A percentile compares a stretch with the other conserved stretches of the same genome.
Evolutionary conservation across 1,140 invertebrate genomes (phyloP).

Genomic region (Halictus rubicundus): DNA sequence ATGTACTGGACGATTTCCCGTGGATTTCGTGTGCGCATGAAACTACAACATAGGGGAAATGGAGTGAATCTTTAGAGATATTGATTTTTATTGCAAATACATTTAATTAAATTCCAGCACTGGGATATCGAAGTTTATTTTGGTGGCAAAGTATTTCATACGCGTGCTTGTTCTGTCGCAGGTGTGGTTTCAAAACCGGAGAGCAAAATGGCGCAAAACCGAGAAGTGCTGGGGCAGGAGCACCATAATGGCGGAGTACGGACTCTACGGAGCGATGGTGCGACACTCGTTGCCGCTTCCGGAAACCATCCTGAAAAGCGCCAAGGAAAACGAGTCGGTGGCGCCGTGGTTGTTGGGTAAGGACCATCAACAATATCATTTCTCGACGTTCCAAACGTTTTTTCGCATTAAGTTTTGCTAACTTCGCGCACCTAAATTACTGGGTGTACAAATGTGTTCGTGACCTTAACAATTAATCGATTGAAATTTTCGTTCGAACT

Average conservation of each 20-base stretch:
- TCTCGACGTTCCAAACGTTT: neutral
- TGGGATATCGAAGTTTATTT: too few species aligned
- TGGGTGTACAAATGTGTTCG: too few species aligned
- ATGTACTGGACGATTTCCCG: too few species aligned
- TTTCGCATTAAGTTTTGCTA: constrained; percentile 37
- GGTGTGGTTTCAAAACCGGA: constrained; percentile 99
- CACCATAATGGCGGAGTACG: constrained; percentile 99
- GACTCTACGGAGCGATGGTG: constrained; percentile 99
- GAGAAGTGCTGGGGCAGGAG: constrained; percentile 99
- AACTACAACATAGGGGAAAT: too few species aligned
- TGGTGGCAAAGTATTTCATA: too few species aligned
- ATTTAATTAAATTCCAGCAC: too few species aligned
- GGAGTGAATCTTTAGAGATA: too few species aligned
- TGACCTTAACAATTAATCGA: too few species aligned
- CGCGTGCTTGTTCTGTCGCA: constrained; percentile 75
- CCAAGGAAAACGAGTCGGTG: constrained; percentile 96
- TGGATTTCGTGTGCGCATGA: too few species aligned
- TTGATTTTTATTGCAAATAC: too few species aligned
- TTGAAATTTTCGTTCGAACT: too few species aligned
- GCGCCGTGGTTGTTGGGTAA: constrained; percentile 99
- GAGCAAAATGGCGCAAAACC: constrained; percentile 99
- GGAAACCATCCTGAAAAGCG: constrained; percentile 97
- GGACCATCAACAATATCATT: constrained; percentile 19
- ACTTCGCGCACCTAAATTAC: neutral
- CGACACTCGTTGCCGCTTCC: constrained; percentile 97